Evolutionary conservation across 2,797 vertebrate genomes (phyloP).

Genomic region (Benthosema pterotum): DNA sequence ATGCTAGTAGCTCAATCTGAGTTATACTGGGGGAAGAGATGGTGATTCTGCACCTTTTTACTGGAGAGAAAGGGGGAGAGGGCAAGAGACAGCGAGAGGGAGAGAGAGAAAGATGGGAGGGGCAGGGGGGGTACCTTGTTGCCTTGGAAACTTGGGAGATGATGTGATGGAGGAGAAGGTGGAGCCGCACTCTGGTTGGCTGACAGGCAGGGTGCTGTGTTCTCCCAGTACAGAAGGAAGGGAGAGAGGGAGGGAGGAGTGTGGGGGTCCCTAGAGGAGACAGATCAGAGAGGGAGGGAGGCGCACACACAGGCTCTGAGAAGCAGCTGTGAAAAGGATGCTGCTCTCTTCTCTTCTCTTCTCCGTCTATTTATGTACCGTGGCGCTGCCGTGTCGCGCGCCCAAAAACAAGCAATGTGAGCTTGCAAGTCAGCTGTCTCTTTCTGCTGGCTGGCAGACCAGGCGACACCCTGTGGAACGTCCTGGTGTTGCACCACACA

Average conservation of each 20-base stretch:
- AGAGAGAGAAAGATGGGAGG: conserved; percentile 19
- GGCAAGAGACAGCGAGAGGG: conserved; percentile 4
- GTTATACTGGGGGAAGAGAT: conserved; percentile 44
- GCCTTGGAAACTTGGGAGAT: conserved; percentile 86
- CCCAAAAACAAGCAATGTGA: too few relatives aligned
- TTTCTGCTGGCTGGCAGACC: too few relatives aligned
- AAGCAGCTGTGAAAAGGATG: conserved; percentile 38
- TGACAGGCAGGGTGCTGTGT: conserved; percentile 69
- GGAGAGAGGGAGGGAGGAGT: neutral
- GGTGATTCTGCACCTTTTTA: conserved; percentile 75
- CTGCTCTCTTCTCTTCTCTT: conserved; percentile 30
- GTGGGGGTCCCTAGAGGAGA: neutral
- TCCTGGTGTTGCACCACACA: too few relatives aligned
- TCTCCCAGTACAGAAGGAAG: conserved; percentile 37
- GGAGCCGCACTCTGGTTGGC: conserved; percentile 88
- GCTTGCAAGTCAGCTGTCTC: too few relatives aligned
- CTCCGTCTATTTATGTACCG: neutral
- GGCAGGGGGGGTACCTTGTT: conserved; percentile 87
- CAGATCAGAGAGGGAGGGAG: conserved; percentile 4
- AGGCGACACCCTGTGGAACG: too few relatives aligned
- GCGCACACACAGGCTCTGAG: conserved; percentile 53
- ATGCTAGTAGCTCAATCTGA: conserved; percentile 39
- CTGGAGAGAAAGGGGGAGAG: neutral
- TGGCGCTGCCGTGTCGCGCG: too few relatives aligned
- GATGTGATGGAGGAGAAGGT: conserved; percentile 91